A percentile compares a stretch with the other conserved stretches of the same genome.
Evolutionary conservation across 2,888 invertebrate genomes (phyloP).

Genomic region (Harpagoxenus sublaevis): DNA sequence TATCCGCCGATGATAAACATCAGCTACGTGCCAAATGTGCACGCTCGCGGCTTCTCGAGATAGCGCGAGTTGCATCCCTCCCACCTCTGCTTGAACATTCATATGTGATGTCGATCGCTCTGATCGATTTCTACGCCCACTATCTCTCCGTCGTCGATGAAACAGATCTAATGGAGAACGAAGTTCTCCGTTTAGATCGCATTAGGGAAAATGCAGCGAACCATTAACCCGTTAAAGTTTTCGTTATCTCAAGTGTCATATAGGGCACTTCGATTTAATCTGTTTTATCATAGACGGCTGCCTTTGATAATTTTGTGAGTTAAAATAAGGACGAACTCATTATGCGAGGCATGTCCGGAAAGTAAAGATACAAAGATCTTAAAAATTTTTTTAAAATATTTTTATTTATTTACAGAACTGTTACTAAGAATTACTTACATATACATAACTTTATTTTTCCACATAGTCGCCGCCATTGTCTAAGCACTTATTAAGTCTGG

Average conservation of each 20-base stretch:
- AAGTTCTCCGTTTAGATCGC: background rate
- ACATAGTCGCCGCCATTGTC: too few species aligned
- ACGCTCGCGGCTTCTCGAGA: conserved; percentile 57
- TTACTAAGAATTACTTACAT: too few species aligned
- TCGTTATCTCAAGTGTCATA: background rate
- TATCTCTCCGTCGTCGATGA: background rate
- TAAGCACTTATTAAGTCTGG: too few species aligned
- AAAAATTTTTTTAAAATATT: too few species aligned
- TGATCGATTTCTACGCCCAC: conserved; percentile 62
- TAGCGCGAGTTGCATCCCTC: conserved; percentile 46
- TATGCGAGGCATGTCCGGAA: too few species aligned
- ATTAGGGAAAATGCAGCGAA: background rate
- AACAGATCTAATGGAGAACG: background rate
- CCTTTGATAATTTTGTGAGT: background rate
- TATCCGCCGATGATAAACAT: conserved; percentile 70
- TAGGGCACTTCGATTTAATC: background rate
- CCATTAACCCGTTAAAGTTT: conserved; percentile 12
- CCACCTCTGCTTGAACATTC: conserved; percentile 15
- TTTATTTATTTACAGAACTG: too few species aligned
- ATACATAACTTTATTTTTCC: too few species aligned
- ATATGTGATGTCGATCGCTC: conserved; percentile 41
- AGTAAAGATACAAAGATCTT: too few species aligned
- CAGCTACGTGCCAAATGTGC: conserved; percentile 71
- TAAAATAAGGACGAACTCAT: background rate
- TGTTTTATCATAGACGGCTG: background rate